Evolutionary conservation across 2,797 vertebrate species (phyloP).

Genomic region (Spea hammondii): DNA sequence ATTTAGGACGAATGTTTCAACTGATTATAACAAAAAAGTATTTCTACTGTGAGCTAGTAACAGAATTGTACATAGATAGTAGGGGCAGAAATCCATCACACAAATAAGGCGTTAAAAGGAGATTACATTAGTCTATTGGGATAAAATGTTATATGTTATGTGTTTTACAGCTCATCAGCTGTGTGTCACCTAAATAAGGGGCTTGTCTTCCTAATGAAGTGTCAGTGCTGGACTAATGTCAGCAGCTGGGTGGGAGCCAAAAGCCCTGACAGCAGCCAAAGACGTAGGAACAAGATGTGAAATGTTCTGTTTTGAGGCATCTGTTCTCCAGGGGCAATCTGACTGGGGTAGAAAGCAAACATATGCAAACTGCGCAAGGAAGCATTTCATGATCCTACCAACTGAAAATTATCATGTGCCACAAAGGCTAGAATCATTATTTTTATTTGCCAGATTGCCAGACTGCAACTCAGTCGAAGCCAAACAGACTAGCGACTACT

Average conservation of each 20-base stretch:
- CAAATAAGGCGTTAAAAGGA: slow-evolving; percentile 53
- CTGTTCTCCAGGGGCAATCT: neutral
- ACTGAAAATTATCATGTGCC: neutral
- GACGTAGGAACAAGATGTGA: slow-evolving; percentile 32
- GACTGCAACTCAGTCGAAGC: too few species aligned
- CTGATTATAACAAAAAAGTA: slow-evolving; percentile 41
- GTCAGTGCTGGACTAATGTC: slow-evolving; percentile 41
- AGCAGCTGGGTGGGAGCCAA: slow-evolving; percentile 43
- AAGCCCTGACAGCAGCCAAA: slow-evolving; percentile 23
- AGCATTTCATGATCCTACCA: neutral
- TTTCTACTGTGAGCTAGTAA: slow-evolving; percentile 46
- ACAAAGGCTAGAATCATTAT: too few species aligned
- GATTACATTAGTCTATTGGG: slow-evolving; percentile 52
- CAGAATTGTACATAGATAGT: slow-evolving; percentile 49
- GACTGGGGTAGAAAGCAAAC: neutral
- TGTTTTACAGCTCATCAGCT: slow-evolving; percentile 42
- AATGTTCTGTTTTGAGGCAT: slow-evolving; percentile 16
- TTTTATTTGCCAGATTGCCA: too few species aligned
- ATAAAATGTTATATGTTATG: slow-evolving; percentile 45
- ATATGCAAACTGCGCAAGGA: neutral
- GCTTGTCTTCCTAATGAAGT: slow-evolving; percentile 43
- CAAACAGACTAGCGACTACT: too few species aligned
- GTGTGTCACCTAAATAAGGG: slow-evolving; percentile 39
- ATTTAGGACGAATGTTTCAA: slow-evolving; percentile 48
- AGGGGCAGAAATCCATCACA: slow-evolving; percentile 51